Conservation (phyloP, 2,797 vertebrate species). For the Sebastiscus albofasciatus region DNA sequence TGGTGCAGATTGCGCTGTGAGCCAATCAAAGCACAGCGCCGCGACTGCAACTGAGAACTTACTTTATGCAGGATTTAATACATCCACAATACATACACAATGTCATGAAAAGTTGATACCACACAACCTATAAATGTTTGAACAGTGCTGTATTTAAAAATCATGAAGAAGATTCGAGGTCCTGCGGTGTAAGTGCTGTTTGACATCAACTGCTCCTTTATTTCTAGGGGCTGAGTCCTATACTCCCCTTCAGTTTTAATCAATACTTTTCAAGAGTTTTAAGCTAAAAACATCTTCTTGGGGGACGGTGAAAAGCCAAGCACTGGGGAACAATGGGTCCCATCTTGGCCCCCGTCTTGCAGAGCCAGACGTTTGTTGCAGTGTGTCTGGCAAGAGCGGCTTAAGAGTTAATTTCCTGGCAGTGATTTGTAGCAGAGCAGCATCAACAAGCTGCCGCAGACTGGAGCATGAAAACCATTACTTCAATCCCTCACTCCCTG, state of each 20-base stretch:
- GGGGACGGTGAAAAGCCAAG: constrained; percentile 31
- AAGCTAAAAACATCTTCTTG: constrained; percentile 46
- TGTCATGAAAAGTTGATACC: not conserved
- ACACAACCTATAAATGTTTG: not conserved
- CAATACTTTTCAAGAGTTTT: constrained; percentile 54
- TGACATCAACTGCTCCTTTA: constrained; percentile 13
- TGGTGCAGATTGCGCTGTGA: not conserved
- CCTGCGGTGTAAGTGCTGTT: constrained; percentile 19
- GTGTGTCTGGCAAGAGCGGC: constrained; percentile 58
- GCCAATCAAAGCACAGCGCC: constrained; percentile 30
- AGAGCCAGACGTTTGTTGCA: constrained; percentile 63
- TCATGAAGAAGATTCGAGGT: not conserved
- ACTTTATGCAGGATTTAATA: not conserved
- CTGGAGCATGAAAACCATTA: constrained; percentile 76
- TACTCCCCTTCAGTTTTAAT: constrained; percentile 52
- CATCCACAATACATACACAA: not conserved
- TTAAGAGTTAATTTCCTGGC: constrained; percentile 80
- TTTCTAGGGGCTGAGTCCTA: constrained; percentile 11
- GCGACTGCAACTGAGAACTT: not conserved
- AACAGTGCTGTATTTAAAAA: constrained; percentile 2
- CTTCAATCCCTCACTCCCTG: constrained; percentile 77
- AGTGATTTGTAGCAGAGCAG: constrained; percentile 75
- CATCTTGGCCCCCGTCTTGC: constrained; percentile 37
- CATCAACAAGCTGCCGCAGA: constrained; percentile 74
- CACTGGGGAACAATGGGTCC: constrained; percentile 45